Evolutionary conservation across 2,113 vertebrate species (phyloP).

Genomic region (Xenus cinereus): DNA sequence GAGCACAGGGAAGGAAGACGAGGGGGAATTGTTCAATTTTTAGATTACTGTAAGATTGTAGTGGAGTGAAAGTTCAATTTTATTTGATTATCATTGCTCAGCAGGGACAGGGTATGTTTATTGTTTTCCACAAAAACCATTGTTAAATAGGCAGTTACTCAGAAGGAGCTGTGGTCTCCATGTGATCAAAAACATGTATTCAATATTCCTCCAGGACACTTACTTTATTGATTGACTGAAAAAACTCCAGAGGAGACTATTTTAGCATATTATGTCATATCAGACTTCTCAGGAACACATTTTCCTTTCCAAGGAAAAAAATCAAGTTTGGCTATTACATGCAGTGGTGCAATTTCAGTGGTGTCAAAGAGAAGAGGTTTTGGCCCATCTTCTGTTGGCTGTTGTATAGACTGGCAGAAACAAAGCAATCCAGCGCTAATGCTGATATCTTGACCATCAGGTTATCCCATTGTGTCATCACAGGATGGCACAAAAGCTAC

Average conservation of each 20-base stretch:
- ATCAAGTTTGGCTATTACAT: background rate
- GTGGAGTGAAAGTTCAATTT: background rate
- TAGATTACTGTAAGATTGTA: background rate
- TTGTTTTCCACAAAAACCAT: background rate
- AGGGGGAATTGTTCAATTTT: background rate
- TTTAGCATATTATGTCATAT: background rate
- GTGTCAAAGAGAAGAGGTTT: background rate
- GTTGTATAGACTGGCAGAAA: background rate
- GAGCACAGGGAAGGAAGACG: background rate
- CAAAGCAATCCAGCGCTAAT: background rate
- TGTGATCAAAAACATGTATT: background rate
- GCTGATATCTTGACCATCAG: background rate
- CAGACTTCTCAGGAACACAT: background rate
- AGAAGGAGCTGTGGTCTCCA: background rate
- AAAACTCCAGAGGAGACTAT: background rate
- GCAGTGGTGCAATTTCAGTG: background rate
- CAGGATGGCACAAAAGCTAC: background rate
- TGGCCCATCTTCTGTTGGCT: background rate
- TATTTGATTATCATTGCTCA: background rate
- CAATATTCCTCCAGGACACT: background rate
- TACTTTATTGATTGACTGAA: slow-evolving; percentile 13
- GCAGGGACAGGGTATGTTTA: background rate
- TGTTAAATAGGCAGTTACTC: background rate
- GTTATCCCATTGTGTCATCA: background rate
- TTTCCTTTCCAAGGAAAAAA: background rate